Base-by-base conservation (phyloP, 2,888 invertebrate genomes). In the Isotomurus palustris region DNA sequence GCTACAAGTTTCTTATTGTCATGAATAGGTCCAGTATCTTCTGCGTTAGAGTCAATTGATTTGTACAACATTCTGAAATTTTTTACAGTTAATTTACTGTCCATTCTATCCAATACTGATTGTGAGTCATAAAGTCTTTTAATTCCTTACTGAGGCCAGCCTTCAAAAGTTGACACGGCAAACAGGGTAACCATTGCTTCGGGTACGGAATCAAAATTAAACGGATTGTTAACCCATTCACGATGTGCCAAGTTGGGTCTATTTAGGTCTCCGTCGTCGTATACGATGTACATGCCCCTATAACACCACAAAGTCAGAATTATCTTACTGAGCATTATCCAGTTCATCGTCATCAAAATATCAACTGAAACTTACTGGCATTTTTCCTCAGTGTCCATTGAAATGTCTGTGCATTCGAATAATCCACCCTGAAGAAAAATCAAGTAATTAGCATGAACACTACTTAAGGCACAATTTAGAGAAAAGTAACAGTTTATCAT, bases 141-240 rank as follows among this genome's bases (percentile, higher is more conserved):
- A 38, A 5, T 28, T 8, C 72, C 77, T 75, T 73, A 81, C 80
- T 73, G 73, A 36, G 82, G 82, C 82, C 82, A 83, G 53, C 82
- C 82, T 72, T 82, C 82, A 76, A 82, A 82, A 29, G 82, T 83
- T 29, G 82, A 78, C 10, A 83, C 82, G 25, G 81, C 81, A 73
- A 83, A 82, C 14, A 82, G 74, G 0, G 82, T 81, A 51, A 83
- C 74, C 80, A 83, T 79, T 40, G 80, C 82, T 66, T 80, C 77
- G 44, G 75, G 75, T 54, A 83, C 82, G 71, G 81, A 79, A 73
- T 82, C 82, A 73, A 81, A 82, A 74, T 83, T 81, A 72, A 83
- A 81, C 62, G 78, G 76, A 71, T 79, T 79, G 64, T 79, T 78
- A n/a, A 72, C 69, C 82, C 82, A 82, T 25, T 74, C 73, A 41